Evolutionary conservation across 2,113 vertebrate genomes (phyloP).

Genomic region (Pristiophorus japonicus): DNA sequence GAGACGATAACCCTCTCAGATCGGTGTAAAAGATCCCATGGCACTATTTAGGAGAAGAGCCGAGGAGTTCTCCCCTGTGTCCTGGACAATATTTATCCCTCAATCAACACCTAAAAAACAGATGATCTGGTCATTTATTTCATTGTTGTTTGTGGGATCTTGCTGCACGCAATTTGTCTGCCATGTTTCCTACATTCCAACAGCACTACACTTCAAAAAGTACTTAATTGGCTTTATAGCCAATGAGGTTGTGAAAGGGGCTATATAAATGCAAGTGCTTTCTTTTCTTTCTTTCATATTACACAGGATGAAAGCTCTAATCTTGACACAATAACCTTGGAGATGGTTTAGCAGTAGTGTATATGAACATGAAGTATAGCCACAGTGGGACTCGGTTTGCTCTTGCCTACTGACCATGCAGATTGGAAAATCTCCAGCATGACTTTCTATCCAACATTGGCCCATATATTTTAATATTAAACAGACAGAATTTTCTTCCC

Average conservation of each 20-base stretch:
- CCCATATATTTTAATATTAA: neutral
- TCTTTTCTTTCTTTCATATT: neutral
- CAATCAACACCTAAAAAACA: neutral
- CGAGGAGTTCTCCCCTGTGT: too few species aligned
- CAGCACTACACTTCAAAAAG: neutral
- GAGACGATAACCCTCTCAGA: too few species aligned
- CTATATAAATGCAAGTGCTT: neutral
- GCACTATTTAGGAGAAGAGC: too few species aligned
- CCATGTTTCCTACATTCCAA: neutral
- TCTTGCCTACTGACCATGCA: neutral
- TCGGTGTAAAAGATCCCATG: too few species aligned
- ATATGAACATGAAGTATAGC: neutral
- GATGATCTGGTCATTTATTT: neutral
- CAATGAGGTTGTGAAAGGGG: neutral
- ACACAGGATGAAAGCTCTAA: neutral
- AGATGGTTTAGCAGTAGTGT: neutral
- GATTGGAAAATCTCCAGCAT: neutral
- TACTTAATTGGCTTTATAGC: neutral
- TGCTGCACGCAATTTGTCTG: neutral
- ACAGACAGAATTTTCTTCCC: neutral
- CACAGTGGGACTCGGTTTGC: neutral
- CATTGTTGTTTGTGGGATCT: neutral
- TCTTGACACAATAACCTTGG: neutral
- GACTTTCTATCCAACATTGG: neutral
- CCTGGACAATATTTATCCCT: too few species aligned